phyloP scores from a whole-genome alignment of 2,113 vertebrate genomes.

The Xiphophorus maculatus region DNA sequence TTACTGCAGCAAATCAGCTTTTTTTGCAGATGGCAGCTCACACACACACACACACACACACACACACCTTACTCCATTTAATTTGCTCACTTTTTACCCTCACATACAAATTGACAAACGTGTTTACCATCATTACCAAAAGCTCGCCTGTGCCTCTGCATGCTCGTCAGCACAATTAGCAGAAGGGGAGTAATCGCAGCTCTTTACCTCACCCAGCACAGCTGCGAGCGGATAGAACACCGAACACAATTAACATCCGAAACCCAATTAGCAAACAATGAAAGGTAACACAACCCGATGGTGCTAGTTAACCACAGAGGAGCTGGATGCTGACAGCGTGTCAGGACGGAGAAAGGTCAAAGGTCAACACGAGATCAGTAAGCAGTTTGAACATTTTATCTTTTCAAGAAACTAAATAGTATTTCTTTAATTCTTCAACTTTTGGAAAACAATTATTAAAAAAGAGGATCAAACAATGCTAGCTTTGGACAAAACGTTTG shows the following conservation, averaged over 20 bases:
- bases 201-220: conserved; percentile 49
- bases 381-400: conserved; percentile 15
- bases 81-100: conserved; percentile 32
- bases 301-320: conserved; percentile 55
- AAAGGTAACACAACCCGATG: conserved; percentile 59
- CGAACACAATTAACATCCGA: conserved; percentile 59
- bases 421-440: neutral
- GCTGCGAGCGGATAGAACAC: conserved; percentile 55
- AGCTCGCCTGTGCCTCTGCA: conserved; percentile 24
- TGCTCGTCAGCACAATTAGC: conserved; percentile 63
- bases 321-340: conserved; percentile 13
- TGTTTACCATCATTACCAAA: conserved; percentile 61
- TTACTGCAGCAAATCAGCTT: conserved; percentile 6
- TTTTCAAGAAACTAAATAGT: conserved; percentile 6
- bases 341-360: neutral
- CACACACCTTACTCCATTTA: conserved; percentile 24
- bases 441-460: no score
- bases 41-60: conserved; percentile 4
- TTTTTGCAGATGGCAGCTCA: neutral
- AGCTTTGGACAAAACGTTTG: no score
- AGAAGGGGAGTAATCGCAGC: conserved; percentile 57
- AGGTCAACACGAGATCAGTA: neutral
- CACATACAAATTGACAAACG: conserved; percentile 53
- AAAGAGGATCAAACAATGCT: no score
- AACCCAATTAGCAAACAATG: conserved; percentile 72